These are phyloP conservation scores for Caloenas nicobarica DNA, from an alignment of 2,113 vertebrate genomes.

Conservation along the genomic window DNA sequence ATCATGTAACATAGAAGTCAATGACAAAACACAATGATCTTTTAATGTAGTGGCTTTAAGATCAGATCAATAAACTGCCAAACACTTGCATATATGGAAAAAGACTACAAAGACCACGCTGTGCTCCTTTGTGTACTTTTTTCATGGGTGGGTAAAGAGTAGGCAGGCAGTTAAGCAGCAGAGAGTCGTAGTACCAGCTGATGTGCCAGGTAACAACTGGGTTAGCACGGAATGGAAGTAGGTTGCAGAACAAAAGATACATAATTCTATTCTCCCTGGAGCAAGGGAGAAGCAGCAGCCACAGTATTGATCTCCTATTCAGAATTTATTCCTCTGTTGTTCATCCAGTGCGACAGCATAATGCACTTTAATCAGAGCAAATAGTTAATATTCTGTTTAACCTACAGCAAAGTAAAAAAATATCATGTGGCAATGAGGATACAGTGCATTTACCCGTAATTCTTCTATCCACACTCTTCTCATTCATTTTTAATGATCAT, in stretches of 20 bases:
- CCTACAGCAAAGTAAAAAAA: background rate
- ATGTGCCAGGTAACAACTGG: background rate
- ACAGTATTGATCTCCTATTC: background rate
- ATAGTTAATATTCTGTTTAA: constrained; percentile 40
- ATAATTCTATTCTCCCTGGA: background rate
- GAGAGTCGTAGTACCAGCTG: background rate
- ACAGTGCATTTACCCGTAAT: constrained; percentile 9
- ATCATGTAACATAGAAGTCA: rapidly evolving
- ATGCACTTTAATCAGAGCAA: constrained; percentile 11
- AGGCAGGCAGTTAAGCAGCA: background rate
- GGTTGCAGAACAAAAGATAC: background rate
- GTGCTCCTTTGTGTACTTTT: background rate
- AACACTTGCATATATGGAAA: background rate
- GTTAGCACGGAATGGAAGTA: background rate
- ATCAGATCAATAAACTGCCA: background rate
- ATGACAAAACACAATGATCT: background rate
- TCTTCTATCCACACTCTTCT: background rate
- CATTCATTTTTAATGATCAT: constrained; percentile 53
- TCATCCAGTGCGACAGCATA: background rate
- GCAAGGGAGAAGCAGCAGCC: background rate
- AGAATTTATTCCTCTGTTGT: background rate
- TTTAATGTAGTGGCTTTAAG: background rate
- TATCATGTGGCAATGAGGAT: background rate
- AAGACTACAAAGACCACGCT: background rate
- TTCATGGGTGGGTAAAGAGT: background rate